Evolutionary conservation across 2,797 vertebrate genomes (phyloP).

Genomic region (Labroides dimidiatus): DNA sequence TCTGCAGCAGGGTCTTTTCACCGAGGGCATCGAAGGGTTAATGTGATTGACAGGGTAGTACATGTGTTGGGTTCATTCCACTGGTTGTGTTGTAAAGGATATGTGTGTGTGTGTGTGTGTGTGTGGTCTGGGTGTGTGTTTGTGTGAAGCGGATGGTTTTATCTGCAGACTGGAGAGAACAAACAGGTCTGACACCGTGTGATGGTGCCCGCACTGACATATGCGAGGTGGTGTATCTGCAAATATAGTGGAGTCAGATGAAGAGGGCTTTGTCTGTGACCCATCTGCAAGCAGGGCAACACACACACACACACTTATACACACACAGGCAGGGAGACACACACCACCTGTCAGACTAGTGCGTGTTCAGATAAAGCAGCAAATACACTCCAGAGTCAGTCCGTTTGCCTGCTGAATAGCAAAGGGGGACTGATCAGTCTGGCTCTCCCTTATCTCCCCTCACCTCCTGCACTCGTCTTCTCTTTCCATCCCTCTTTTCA

Average conservation of each 20-base stretch:
- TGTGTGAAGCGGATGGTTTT: constrained; percentile 36
- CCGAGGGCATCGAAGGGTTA: constrained; percentile 43
- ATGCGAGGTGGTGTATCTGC: constrained; percentile 27
- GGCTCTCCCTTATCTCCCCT: constrained; percentile 57
- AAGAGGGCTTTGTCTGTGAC: constrained; percentile 47
- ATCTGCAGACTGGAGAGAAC: constrained; percentile 30
- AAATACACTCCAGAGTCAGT: constrained; percentile 49
- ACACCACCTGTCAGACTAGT: constrained; percentile 49
- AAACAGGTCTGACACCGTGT: constrained; percentile 34
- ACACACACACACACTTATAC: constrained; percentile 7
- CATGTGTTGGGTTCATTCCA: constrained; percentile 26
- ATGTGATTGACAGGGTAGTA: constrained; percentile 53
- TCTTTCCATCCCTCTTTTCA: constrained; percentile 31
- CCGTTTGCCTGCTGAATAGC: constrained; percentile 64
- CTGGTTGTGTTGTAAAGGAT: constrained; percentile 15
- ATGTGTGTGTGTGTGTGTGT: background rate
- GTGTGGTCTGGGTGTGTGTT: constrained; percentile 5
- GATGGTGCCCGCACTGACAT: constrained; percentile 31
- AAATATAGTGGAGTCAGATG: constrained; percentile 52
- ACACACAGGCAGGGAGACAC: background rate
- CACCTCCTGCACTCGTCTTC: constrained; percentile 66
- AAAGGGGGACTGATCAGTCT: constrained; percentile 53
- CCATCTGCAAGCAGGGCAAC: constrained; percentile 33
- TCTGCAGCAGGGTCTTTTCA: constrained; percentile 7
- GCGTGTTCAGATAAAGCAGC: constrained; percentile 60